These are phyloP conservation scores for Rhinatrema bivittatum DNA, from an alignment of 2,797 vertebrate species.

Conservation along the genomic window DNA sequence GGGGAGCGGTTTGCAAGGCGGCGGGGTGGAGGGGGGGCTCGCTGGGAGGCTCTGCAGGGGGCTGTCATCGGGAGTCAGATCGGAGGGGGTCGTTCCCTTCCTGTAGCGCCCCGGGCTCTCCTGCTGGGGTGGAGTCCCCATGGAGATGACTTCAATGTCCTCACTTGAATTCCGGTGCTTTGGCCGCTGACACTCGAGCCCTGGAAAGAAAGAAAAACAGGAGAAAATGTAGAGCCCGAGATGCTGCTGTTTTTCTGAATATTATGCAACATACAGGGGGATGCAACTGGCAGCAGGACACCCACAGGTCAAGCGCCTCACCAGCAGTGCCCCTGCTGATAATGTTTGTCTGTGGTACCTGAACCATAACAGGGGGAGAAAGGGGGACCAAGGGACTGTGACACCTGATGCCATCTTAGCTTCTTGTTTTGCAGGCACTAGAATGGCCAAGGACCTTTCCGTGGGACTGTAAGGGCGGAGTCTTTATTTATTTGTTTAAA, in stretches of 20 bases:
- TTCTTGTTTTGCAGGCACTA: too few species aligned
- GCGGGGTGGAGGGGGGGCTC: slow-evolving; percentile 69
- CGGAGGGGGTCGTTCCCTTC: slow-evolving; percentile 84
- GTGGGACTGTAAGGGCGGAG: too few species aligned
- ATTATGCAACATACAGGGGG: background rate
- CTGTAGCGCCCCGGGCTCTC: slow-evolving; percentile 92
- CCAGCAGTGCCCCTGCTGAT: rapidly evolving
- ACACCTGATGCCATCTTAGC: too few species aligned
- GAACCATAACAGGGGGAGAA: too few species aligned
- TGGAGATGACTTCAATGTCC: slow-evolving; percentile 83
- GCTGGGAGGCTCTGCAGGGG: slow-evolving; percentile 80
- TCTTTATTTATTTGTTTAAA: too few species aligned
- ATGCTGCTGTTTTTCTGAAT: too few species aligned
- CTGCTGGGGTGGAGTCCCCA: slow-evolving; percentile 66
- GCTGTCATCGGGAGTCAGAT: slow-evolving; percentile 81
- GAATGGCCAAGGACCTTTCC: too few species aligned
- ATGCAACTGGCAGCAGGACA: rapidly evolving
- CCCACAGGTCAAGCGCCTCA: rapidly evolving
- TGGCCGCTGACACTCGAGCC: slow-evolving; percentile 87
- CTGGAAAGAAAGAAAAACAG: slow-evolving; percentile 33
- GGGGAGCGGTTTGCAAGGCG: slow-evolving; percentile 49
- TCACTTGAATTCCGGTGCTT: slow-evolving; percentile 85
- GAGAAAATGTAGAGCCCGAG: background rate
- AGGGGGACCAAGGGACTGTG: too few species aligned
- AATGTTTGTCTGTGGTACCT: too few species aligned